These are phyloP conservation scores for Cephus nigrinus DNA, from an alignment of 2,888 invertebrate species.

Conservation along the genomic window DNA sequence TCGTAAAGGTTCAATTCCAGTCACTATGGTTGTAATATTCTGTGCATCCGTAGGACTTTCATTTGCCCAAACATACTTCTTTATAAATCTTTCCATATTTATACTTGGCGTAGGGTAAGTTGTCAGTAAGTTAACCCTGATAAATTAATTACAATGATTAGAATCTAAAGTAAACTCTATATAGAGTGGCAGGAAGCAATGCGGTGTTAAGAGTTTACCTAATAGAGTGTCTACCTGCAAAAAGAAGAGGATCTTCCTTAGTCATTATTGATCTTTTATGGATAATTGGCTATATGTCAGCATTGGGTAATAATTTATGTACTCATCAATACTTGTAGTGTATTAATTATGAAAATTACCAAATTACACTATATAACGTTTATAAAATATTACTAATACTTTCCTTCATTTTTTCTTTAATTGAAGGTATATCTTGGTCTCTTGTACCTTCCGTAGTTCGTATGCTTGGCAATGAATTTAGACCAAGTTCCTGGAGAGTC, in stretches of 20 bases:
- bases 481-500: conserved; percentile 65
- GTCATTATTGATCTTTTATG: conserved; percentile 61
- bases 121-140: conserved; percentile 12
- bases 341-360: no score
- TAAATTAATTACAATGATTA: neutral
- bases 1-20: conserved; percentile 59
- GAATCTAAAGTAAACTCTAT: conserved; percentile 18
- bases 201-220: conserved; percentile 60
- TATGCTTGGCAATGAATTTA: conserved; percentile 45
- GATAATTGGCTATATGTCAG: conserved; percentile 56
- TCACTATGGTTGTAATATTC: conserved; percentile 60
- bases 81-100: conserved; percentile 59
- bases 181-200: conserved; percentile 60
- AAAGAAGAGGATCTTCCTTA: conserved; percentile 59
- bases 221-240: conserved; percentile 62
- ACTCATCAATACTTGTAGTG: no score
- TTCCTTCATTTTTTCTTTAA: neutral
- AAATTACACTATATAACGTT: no score
- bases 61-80: conserved; percentile 60
- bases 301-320: conserved; percentile 44
- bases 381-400: neutral
- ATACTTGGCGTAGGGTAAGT: conserved; percentile 65
- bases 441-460: conserved; percentile 46
- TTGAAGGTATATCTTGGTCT: conserved; percentile 47
- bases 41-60: conserved; percentile 57